Evolutionary conservation across 2,888 invertebrate species (phyloP).

Genomic region (Hypolimnas misippus): DNA sequence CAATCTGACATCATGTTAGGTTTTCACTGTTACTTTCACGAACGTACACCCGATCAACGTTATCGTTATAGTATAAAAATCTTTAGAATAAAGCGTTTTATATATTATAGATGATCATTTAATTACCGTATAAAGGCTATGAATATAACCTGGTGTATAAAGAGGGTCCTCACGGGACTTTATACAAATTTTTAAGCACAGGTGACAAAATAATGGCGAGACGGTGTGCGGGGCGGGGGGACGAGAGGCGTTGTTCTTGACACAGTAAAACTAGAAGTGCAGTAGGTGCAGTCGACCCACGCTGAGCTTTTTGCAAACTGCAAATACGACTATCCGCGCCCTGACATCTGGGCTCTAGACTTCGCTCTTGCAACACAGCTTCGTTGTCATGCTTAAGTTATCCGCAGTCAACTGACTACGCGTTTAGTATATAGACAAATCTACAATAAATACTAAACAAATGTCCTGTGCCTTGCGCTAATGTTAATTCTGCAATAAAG

Average conservation of each 20-base stretch:
- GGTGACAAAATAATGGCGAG: conserved; percentile 53
- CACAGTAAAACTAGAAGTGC: conserved; percentile 84
- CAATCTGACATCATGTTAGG: conserved; percentile 15
- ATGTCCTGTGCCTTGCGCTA: conserved; percentile 29
- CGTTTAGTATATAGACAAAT: not conserved
- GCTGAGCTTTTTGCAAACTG: conserved; percentile 75
- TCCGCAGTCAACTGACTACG: conserved; percentile 10
- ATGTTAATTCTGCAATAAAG: conserved; percentile 39
- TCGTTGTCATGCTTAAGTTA: conserved; percentile 31
- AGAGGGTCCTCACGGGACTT: conserved; percentile 15
- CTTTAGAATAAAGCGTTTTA: not conserved
- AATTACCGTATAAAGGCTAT: not conserved
- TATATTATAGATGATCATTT: not conserved
- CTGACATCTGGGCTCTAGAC: conserved; percentile 53
- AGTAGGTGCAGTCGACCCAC: conserved; percentile 83
- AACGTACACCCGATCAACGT: not conserved
- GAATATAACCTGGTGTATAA: not conserved
- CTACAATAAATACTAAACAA: conserved; percentile 17
- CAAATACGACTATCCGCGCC: conserved; percentile 59
- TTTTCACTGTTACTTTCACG: conserved; percentile 10
- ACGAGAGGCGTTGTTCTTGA: conserved; percentile 82
- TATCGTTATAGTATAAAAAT: not conserved
- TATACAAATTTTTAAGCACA: conserved; percentile 45
- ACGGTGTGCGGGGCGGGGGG: conserved; percentile 56
- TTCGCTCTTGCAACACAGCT: conserved; percentile 35